A percentile compares a stretch with the other conserved stretches of the same genome.
Evolutionary conservation across 2,797 vertebrate genomes (phyloP).

Genomic region (Sorex maritimensis): DNA sequence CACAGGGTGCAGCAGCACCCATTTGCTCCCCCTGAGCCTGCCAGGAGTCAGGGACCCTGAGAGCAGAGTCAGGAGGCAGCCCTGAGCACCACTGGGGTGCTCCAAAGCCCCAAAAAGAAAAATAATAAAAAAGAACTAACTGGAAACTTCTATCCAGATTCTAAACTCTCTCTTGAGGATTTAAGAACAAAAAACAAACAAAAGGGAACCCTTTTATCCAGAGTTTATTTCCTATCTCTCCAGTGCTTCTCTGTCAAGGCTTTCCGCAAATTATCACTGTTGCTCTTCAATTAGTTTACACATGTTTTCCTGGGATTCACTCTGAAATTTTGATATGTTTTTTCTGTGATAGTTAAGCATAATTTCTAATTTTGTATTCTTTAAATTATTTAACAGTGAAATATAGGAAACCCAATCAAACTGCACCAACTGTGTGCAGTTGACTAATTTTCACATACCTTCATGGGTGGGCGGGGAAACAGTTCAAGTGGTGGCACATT

Average conservation of each 20-base stretch:
- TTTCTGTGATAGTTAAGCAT: not conserved
- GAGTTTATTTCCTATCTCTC: not conserved
- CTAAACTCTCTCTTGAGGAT: no score
- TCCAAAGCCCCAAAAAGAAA: no score
- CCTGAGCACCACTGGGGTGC: no score
- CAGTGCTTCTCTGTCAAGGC: not conserved
- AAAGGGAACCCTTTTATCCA: not conserved
- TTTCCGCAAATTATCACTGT: not conserved
- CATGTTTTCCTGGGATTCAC: not conserved
- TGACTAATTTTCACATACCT: not conserved
- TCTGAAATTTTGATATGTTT: constrained; percentile 18
- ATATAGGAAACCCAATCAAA: not conserved
- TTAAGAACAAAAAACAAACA: no score
- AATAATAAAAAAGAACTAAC: no score
- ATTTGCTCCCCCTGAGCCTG: no score
- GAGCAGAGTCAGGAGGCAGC: no score
- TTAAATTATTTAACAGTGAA: not conserved
- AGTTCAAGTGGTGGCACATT: not conserved
- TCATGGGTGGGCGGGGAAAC: not conserved
- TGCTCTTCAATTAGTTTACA: not conserved
- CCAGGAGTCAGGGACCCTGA: no score
- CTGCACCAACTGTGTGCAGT: no score
- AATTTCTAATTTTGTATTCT: not conserved
- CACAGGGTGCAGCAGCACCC: no score
- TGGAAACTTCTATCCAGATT: no score